phyloP scores from a whole-genome alignment of 2,113 vertebrate genomes.

The Engraulis encrasicolus region DNA sequence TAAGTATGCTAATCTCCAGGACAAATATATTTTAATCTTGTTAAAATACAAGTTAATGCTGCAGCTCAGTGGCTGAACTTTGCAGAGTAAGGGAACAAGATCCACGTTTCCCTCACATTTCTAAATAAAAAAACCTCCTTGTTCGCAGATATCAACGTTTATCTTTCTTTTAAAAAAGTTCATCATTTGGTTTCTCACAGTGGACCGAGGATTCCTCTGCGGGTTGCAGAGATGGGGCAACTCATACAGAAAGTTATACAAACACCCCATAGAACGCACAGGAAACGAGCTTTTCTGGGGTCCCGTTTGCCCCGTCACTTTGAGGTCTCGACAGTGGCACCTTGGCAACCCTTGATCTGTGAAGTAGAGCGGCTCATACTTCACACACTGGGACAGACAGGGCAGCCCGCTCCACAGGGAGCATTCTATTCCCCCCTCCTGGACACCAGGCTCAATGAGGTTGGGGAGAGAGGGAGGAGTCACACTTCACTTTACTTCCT shows the following conservation, averaged over 20 bases:
- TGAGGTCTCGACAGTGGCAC: constrained; percentile 57
- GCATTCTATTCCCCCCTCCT: constrained; percentile 31
- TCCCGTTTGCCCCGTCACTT: constrained; percentile 50
- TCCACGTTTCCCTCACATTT: constrained; percentile 84
- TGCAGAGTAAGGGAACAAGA: constrained; percentile 74
- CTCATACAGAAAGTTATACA: constrained; percentile 39
- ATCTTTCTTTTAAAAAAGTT: constrained; percentile 67
- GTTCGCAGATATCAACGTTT: constrained; percentile 74
- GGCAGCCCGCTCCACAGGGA: constrained; percentile 46
- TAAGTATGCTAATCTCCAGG: constrained; percentile 99
- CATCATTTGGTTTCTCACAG: constrained; percentile 30
- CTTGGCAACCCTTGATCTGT: constrained; percentile 69
- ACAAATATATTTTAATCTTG: constrained; percentile 99
- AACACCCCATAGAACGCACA: constrained; percentile 39
- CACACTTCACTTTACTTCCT: not conserved
- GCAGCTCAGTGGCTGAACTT: constrained; percentile 94
- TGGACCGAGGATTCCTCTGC: too few species aligned
- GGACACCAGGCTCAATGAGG: not conserved
- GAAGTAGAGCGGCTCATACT: constrained; percentile 58
- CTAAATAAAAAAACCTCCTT: constrained; percentile 82
- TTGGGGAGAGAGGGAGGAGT: not conserved
- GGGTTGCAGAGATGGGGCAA: too few species aligned
- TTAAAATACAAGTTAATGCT: constrained; percentile 99
- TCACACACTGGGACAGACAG: constrained; percentile 51
- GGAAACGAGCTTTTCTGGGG: constrained; percentile 59